Evolutionary conservation across 2,113 vertebrate species (phyloP).

Genomic region (Archilochus colubris): DNA sequence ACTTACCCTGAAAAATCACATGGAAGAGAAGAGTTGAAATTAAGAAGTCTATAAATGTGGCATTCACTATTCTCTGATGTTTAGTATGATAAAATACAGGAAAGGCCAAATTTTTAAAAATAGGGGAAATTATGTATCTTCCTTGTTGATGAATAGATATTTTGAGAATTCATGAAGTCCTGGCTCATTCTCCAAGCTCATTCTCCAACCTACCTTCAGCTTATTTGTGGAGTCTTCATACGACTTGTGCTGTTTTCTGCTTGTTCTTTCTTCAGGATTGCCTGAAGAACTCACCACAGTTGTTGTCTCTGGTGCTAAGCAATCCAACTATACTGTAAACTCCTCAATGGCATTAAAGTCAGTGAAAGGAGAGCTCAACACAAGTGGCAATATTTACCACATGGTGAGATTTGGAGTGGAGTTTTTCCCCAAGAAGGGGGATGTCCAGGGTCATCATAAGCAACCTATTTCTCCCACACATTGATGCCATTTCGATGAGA

Average conservation of each 20-base stretch:
- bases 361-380: not conserved
- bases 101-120: not conserved
- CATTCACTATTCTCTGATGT: not conserved
- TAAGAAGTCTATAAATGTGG: not conserved
- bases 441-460: not conserved
- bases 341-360: not conserved
- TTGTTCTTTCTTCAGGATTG: not conserved
- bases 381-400: not conserved
- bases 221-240: not conserved
- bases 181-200: not conserved
- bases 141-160: not conserved
- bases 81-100: not conserved
- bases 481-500: not conserved
- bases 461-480: not conserved
- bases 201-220: not conserved
- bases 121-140: not conserved
- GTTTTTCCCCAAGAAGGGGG: not conserved
- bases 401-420: not conserved
- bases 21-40: not conserved
- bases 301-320: not conserved
- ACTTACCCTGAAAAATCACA: not conserved
- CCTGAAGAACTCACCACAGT: not conserved
- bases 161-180: not conserved
- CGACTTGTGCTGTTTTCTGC: not conserved
- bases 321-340: not conserved